These are phyloP conservation scores for Nephila pilipes DNA, from an alignment of 1,140 invertebrate genomes.

Conservation along the genomic window DNA sequence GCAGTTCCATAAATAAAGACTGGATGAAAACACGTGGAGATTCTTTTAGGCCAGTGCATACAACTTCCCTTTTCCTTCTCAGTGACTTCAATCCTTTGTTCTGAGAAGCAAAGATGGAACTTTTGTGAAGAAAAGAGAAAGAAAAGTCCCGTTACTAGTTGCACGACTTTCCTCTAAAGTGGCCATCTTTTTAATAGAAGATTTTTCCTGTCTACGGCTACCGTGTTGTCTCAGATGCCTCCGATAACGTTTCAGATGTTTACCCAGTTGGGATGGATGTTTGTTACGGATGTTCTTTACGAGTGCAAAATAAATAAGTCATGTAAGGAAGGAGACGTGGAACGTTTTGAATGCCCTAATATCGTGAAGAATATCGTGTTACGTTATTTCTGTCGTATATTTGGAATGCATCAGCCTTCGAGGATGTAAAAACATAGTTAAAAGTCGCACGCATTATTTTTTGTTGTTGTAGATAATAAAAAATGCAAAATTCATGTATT, in stretches of 20 bases:
- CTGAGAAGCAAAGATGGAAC: background rate
- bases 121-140: background rate
- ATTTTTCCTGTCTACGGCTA: conserved; percentile 23
- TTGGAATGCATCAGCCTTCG: too few species aligned
- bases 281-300: conserved; percentile 8
- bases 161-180: conserved; percentile 23
- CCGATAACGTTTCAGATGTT: background rate
- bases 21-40: background rate
- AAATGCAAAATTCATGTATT: too few species aligned
- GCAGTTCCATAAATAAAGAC: background rate
- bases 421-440: too few species aligned
- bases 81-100: background rate
- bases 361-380: background rate
- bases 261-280: background rate
- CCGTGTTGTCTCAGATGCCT: background rate
- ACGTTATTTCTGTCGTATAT: background rate
- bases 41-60: conserved; percentile 3
- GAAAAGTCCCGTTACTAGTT: background rate
- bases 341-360: conserved; percentile 4
- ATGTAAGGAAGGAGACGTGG: conserved; percentile 5
- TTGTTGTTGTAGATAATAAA: too few species aligned
- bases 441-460: too few species aligned
- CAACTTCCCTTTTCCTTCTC: conserved; percentile 17
- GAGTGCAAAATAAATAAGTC: conserved; percentile 7
- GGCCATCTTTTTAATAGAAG: background rate